Percentiles rank a stretch among this genome's conserved stretches.
Conservation (phyloP, 2,113 vertebrate species). For the Eurypyga helias region DNA sequence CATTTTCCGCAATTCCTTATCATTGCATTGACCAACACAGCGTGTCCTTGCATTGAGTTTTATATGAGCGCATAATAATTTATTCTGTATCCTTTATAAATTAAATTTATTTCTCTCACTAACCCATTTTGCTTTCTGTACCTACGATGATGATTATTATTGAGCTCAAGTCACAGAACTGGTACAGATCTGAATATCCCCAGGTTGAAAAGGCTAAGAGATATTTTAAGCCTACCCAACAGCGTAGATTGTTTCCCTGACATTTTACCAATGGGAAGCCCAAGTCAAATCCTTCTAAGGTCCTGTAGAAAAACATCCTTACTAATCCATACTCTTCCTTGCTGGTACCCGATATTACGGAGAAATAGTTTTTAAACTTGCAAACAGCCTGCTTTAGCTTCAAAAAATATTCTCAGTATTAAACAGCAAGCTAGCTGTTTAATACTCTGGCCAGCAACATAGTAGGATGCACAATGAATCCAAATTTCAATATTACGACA, state of each 20-base stretch:
- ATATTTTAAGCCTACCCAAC: not conserved
- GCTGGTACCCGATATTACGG: not conserved
- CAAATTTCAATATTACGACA: not conserved
- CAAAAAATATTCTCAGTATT: not conserved
- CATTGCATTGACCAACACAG: not conserved
- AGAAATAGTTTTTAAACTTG: not conserved
- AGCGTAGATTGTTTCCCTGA: not conserved
- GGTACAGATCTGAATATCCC: not conserved
- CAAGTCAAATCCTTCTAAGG: not conserved
- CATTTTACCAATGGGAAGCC: not conserved
- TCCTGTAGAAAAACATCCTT: not conserved
- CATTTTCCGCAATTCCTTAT: not conserved
- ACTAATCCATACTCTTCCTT: not conserved
- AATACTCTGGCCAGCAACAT: not conserved
- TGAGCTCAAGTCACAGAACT: not conserved
- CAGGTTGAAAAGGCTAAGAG: not conserved
- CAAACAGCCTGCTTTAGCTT: not conserved
- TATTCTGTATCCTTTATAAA: not conserved
- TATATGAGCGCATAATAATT: not conserved
- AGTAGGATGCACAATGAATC: not conserved
- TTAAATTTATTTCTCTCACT: not conserved
- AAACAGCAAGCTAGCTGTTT: not conserved
- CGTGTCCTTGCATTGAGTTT: not conserved
- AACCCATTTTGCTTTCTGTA: not conserved
- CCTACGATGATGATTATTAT: not conserved